phyloP scores from a whole-genome alignment of 2,113 vertebrate species.

The Hepsetus odoe region DNA sequence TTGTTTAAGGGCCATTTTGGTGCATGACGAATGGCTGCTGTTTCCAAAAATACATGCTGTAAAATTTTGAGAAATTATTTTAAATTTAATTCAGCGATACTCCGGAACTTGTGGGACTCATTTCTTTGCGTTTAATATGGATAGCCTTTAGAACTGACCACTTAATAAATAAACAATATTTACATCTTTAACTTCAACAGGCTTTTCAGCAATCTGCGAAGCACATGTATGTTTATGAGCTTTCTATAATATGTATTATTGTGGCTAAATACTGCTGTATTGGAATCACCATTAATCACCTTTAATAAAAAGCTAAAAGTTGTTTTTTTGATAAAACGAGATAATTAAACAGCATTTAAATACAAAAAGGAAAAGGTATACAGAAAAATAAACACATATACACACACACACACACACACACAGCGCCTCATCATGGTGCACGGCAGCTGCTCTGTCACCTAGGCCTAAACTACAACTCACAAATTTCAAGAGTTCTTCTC shows the following conservation, averaged over 20 bases:
- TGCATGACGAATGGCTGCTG: neutral
- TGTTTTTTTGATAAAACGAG: no score
- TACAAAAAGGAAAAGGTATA: no score
- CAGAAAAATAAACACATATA: constrained; percentile 1
- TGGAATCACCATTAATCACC: neutral
- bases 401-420: constrained; percentile 7
- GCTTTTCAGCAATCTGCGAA: neutral
- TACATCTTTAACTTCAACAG: neutral
- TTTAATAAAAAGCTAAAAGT: neutral
- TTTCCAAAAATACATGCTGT: neutral
- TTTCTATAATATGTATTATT: no score
- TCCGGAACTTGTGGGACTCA: neutral
- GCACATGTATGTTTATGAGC: no score
- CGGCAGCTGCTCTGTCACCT: neutral
- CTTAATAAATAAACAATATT: neutral
- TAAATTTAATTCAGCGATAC: no score
- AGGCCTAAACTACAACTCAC: neutral
- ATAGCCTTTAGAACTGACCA: no score
- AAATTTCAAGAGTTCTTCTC: constrained; percentile 8
- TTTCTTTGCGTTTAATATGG: no score
- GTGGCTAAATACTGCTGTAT: neutral
- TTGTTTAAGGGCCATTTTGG: neutral
- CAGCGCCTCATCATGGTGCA: constrained; percentile 17
- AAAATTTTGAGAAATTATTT: neutral
- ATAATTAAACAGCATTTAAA: no score